Percentiles rank a stretch among this genome's conserved stretches.
These are phyloP conservation scores for Sinohyriopsis cumingii DNA, from an alignment of 2,888 invertebrate species.

Conservation along the genomic window DNA sequence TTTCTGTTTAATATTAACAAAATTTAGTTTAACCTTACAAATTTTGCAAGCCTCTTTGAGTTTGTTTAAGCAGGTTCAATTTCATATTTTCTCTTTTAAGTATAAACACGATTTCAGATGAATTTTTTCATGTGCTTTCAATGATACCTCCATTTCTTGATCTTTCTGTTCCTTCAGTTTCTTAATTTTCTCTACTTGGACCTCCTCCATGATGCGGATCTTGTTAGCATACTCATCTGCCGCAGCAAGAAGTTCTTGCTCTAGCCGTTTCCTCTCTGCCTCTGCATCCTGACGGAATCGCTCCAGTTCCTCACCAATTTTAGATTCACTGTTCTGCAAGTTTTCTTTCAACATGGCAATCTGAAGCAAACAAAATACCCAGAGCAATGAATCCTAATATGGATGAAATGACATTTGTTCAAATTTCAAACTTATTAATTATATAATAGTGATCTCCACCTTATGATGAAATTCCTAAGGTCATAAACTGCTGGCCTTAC, in stretches of 20 bases:
- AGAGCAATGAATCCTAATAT: not conserved
- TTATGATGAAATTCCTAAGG: no score
- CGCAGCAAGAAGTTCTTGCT: constrained; percentile 53
- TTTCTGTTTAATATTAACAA: no score
- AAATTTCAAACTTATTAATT: no score
- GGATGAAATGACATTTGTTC: no score
- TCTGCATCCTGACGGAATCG: constrained; percentile 48
- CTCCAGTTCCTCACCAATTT: constrained; percentile 47
- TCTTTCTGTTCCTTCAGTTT: constrained; percentile 44
- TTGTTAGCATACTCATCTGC: constrained; percentile 57
- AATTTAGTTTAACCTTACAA: not conserved
- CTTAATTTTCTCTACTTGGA: constrained; percentile 44
- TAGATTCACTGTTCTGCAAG: constrained; percentile 38
- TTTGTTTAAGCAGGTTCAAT: not conserved
- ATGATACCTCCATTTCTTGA: constrained; percentile 42
- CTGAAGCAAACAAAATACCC: constrained; percentile 10
- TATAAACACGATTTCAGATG: not conserved
- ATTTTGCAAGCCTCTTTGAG: not conserved
- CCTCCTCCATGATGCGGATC: constrained; percentile 51
- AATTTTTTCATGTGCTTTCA: not conserved
- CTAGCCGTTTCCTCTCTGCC: constrained; percentile 51
- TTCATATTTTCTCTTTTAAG: not conserved
- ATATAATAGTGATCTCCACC: no score
- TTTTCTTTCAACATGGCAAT: constrained; percentile 29
- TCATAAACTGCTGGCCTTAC: no score